phyloP scores from a whole-genome alignment of 2,888 invertebrate genomes.

The Temnothorax unifasciatus region DNA sequence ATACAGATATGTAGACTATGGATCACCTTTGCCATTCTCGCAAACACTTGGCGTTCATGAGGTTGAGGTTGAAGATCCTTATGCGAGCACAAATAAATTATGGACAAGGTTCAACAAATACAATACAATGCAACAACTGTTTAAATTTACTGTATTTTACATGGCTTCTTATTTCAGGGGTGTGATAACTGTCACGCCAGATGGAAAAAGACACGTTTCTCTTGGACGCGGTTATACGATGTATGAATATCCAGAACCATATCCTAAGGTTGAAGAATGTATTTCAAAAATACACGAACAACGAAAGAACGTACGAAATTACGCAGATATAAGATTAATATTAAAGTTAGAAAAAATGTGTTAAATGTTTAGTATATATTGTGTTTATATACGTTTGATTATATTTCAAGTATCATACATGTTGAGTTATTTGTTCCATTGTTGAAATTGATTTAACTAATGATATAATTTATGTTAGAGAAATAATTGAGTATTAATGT shows the following conservation, averaged over 20 bases:
- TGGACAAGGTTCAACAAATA: conserved; percentile 79
- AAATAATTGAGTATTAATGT: neutral
- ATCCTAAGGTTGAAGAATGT: conserved; percentile 67
- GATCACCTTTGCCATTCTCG: conserved; percentile 70
- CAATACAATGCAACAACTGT: neutral
- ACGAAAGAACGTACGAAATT: conserved; percentile 71
- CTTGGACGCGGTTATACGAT: conserved; percentile 82
- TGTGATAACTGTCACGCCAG: conserved; percentile 71
- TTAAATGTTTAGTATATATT: neutral
- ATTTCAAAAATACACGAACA: conserved; percentile 76
- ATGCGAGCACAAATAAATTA: conserved; percentile 76
- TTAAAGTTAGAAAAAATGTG: neutral
- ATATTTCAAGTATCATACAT: neutral
- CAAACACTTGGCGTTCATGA: conserved; percentile 77
- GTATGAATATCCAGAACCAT: conserved; percentile 78
- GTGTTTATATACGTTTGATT: no score
- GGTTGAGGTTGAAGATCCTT: conserved; percentile 71
- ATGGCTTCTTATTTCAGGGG: conserved; percentile 73
- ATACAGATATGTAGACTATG: conserved; percentile 36
- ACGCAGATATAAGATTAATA: neutral
- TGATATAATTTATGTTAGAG: neutral
- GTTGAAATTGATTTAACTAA: neutral
- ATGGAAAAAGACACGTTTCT: conserved; percentile 81
- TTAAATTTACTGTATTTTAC: conserved; percentile 31
- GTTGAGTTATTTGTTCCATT: neutral